Conservation (phyloP, 1,140 invertebrate species). For the Stratiolaelaps scimitus region DNA sequence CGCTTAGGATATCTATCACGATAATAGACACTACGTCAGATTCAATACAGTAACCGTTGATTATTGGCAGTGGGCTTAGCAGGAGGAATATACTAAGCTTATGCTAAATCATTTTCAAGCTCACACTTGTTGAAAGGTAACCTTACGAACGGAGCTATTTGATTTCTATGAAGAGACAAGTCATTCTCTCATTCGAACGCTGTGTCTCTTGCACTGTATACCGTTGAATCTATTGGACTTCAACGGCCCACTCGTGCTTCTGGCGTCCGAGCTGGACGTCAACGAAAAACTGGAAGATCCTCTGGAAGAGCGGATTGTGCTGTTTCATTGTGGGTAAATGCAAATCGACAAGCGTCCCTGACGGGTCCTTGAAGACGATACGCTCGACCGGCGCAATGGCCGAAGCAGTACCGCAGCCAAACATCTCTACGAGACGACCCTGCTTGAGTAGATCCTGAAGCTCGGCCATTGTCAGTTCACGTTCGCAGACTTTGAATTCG, state of each 20-base stretch:
- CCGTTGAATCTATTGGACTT: neutral
- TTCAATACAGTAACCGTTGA: too few species aligned
- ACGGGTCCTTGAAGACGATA: conserved; percentile 51
- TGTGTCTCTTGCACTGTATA: too few species aligned
- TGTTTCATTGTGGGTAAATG: conserved; percentile 6
- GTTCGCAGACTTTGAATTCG: conserved; percentile 14
- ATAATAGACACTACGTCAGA: too few species aligned
- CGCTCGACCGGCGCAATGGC: conserved; percentile 73
- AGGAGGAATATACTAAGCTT: too few species aligned
- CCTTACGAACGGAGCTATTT: too few species aligned
- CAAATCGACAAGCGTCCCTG: conserved; percentile 9
- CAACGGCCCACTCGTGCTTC: conserved; percentile 15
- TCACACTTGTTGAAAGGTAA: too few species aligned
- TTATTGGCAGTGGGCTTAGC: too few species aligned
- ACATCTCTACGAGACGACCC: conserved; percentile 61
- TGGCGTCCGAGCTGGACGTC: conserved; percentile 15
- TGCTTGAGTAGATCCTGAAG: conserved; percentile 7
- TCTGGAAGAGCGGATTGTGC: conserved; percentile 2
- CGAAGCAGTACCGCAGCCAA: conserved; percentile 86
- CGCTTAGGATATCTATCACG: too few species aligned
- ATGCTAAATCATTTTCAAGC: too few species aligned
- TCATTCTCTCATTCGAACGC: too few species aligned
- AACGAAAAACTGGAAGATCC: conserved; percentile 18
- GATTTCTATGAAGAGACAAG: too few species aligned
- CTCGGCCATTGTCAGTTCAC: conserved; percentile 18